Percentiles rank a stretch among this genome's conserved stretches.
Evolutionary conservation across 2,797 vertebrate species (phyloP).

Genomic region (Mormyrops boulengeri): DNA sequence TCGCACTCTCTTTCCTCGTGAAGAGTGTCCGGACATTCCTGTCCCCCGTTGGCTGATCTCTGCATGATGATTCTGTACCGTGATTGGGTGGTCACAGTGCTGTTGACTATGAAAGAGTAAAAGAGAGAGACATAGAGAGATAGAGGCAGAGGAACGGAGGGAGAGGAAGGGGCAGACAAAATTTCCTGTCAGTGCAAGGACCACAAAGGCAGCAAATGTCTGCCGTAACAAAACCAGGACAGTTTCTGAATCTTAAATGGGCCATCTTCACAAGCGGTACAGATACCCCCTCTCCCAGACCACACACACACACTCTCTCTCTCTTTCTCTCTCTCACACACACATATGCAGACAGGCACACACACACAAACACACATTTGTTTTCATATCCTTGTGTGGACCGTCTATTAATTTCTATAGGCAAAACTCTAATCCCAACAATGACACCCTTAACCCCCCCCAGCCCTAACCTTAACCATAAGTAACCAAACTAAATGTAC

Average conservation of each 20-base stretch:
- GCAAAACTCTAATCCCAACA: not conserved
- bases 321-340: not conserved
- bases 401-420: not conserved
- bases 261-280: not conserved
- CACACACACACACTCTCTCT: not conserved
- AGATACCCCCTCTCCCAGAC: not conserved
- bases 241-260: not conserved
- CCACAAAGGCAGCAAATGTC: not conserved
- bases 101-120: conserved; percentile 54
- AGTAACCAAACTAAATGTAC: not conserved
- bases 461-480: no score
- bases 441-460: not conserved
- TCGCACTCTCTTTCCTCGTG: conserved; percentile 78
- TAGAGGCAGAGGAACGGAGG: not conserved
- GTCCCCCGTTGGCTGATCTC: conserved; percentile 61
- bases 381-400: not conserved
- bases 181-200: conserved; percentile 1
- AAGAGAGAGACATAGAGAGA: not conserved
- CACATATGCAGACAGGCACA: not conserved
- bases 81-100: conserved; percentile 61
- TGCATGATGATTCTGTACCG: conserved; percentile 69
- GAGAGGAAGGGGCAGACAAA: not conserved
- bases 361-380: not conserved
- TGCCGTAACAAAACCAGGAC: not conserved
- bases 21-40: conserved; percentile 72